Evolutionary conservation across 1,140 invertebrate genomes (phyloP).

Genomic region (Musca vetustissima): DNA sequence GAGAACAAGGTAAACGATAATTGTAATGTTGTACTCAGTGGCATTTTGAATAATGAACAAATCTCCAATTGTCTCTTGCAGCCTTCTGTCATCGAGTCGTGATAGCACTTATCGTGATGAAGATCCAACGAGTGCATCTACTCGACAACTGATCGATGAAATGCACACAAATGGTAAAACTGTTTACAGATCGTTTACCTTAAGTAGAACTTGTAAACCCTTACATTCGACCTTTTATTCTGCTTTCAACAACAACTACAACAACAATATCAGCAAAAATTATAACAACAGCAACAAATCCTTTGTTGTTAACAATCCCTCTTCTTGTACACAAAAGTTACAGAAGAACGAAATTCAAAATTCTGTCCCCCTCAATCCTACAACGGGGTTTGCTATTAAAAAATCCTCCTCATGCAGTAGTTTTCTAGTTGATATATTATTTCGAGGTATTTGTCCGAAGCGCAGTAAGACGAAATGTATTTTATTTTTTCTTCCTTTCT

Average conservation of each 20-base stretch:
- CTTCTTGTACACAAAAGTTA: slow-evolving; percentile 19
- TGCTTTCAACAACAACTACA: slow-evolving; percentile 1
- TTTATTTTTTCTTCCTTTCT: slow-evolving; percentile 17
- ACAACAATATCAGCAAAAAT: slow-evolving; percentile 39
- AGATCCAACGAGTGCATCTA: slow-evolving; percentile 30
- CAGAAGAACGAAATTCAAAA: slow-evolving; percentile 9
- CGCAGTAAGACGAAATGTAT: slow-evolving; percentile 42
- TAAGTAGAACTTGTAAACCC: slow-evolving; percentile 51
- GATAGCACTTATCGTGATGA: slow-evolving; percentile 55
- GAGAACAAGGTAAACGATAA: slow-evolving; percentile 85
- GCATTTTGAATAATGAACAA: neutral
- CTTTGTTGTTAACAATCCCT: neutral
- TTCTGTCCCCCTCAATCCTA: slow-evolving; percentile 19
- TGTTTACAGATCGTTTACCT: slow-evolving; percentile 35
- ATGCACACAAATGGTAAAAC: slow-evolving; percentile 47
- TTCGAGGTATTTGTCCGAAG: slow-evolving; percentile 55
- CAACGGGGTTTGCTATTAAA: slow-evolving; percentile 46
- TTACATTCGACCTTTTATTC: slow-evolving; percentile 35
- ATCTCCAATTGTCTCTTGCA: slow-evolving; percentile 50
- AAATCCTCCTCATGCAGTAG: slow-evolving; percentile 57
- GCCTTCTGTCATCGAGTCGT: slow-evolving; percentile 74
- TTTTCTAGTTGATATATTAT: slow-evolving; percentile 56
- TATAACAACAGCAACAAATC: slow-evolving; percentile 32
- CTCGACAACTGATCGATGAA: slow-evolving; percentile 37
- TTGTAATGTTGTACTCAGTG: neutral